Evolutionary conservation across 2,113 vertebrate species (phyloP), one percentile per base, ranked within the genome.

Genomic region (Falco punctatus): DNA sequence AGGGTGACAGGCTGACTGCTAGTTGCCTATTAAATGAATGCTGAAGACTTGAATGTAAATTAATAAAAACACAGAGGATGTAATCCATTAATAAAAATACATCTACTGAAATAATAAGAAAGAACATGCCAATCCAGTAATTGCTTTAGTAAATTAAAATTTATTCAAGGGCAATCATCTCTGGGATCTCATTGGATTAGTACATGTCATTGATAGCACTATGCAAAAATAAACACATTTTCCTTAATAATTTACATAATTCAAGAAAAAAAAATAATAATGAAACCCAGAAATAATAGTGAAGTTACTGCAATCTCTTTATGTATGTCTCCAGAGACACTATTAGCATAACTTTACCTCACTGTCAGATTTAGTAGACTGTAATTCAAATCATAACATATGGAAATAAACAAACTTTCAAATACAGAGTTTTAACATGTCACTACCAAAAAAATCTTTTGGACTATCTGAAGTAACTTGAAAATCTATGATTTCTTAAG

Each of bases 251-350:
- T 74, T n/a, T 13, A 28, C 15, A 54, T 71, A 64, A 85, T 30
- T 73, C 11, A 71, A 38, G 10, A 30, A 61, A 65, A 72, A 72
- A 42, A 40, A 55, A 6, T 66, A 46, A 54, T 58, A 32, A 49
- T 0, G 0, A 65, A 80, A 27, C 3, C 2, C 12, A 67, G n/a
- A 30, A 69, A 12, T 55, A 40, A 28, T 17, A 72, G 57, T 16
- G n/a, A 80, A 67, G 28, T 61, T 77, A 49, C 6, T 2, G 1
- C 38, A 49, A 17, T 59, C 2, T 65, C 21, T 61, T 81, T 89
- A 6, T 57, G 10, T 65, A 8, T 54, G 23, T 75, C 17, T 75
- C 22, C 48, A 79, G 71, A 57, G 54, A 79, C 28, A 40, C 10
- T 79, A 28, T 57, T 57, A 74, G 26, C 21, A 15, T 59, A 88